These are phyloP conservation scores for Serrognathus titanus DNA, from an alignment of 2,888 invertebrate species.

Conservation along the genomic window DNA sequence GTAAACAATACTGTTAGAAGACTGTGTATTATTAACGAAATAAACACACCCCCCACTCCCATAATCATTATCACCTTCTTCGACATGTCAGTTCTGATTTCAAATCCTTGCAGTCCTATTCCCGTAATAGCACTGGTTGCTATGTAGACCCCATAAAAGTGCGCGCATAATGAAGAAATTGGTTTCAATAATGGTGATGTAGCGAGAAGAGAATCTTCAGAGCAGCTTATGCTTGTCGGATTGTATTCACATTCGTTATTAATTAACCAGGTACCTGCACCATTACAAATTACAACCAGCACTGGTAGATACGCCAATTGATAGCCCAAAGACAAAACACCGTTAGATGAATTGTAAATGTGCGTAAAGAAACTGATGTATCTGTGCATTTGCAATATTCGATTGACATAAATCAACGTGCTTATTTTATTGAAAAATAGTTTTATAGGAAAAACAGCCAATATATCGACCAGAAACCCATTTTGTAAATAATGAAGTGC, in stretches of 20 bases:
- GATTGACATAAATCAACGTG: background rate
- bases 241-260: conserved; percentile 13
- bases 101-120: conserved; percentile 12
- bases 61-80: background rate
- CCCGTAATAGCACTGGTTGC: conserved; percentile 5
- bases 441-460: conserved; percentile 14
- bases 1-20: conserved; percentile 4
- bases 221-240: background rate
- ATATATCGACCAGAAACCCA: conserved; percentile 21
- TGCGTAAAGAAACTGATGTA: conserved; percentile 14
- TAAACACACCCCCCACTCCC: conserved; percentile 3
- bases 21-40: background rate
- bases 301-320: conserved; percentile 8
- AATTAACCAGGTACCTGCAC: conserved; percentile 5
- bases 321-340: background rate
- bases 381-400: conserved; percentile 21
- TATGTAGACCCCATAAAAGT: conserved; percentile 8
- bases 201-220: conserved; percentile 3
- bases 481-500: conserved; percentile 20
- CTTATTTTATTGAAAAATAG: background rate
- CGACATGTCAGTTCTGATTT: background rate
- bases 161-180: conserved; percentile 2
- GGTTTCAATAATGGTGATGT: conserved; percentile 7
- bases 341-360: background rate
- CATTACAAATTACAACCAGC: conserved; percentile 5